phyloP scores from a whole-genome alignment of 2,888 invertebrate species.

The Oligia fasciuncula region DNA sequence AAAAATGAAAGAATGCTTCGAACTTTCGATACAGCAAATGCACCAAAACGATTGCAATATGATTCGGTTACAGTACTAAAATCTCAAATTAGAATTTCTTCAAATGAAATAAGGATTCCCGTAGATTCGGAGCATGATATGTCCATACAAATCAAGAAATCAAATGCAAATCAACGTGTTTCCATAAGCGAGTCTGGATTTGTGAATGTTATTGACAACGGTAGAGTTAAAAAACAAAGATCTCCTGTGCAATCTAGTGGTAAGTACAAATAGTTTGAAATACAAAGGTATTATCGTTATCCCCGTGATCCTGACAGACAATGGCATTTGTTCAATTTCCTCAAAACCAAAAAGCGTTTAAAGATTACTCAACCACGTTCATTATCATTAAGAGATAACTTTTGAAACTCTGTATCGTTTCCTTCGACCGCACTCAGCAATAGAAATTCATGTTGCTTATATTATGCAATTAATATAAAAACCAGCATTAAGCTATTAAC shows the following conservation, averaged over 20 bases:
- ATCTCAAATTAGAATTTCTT: constrained; percentile 68
- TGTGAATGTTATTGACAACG: constrained; percentile 8
- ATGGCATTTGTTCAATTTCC: neutral
- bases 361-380: neutral
- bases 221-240: constrained; percentile 15
- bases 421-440: neutral
- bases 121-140: constrained; percentile 75
- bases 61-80: constrained; percentile 72
- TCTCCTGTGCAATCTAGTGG: constrained; percentile 16
- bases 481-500: neutral
- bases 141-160: constrained; percentile 68
- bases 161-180: constrained; percentile 56
- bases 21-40: constrained; percentile 69
- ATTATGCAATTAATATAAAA: neutral
- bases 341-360: neutral
- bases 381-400: neutral
- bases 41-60: constrained; percentile 59
- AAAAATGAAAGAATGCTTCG: constrained; percentile 73
- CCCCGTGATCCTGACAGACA: too few relatives aligned
- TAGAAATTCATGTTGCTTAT: neutral
- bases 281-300: neutral
- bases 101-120: constrained; percentile 73
- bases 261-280: constrained; percentile 19
- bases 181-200: constrained; percentile 44
- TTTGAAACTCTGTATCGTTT: neutral